Conservation (phyloP, 2,888 invertebrate genomes). For the Pyrgus malvae region DNA sequence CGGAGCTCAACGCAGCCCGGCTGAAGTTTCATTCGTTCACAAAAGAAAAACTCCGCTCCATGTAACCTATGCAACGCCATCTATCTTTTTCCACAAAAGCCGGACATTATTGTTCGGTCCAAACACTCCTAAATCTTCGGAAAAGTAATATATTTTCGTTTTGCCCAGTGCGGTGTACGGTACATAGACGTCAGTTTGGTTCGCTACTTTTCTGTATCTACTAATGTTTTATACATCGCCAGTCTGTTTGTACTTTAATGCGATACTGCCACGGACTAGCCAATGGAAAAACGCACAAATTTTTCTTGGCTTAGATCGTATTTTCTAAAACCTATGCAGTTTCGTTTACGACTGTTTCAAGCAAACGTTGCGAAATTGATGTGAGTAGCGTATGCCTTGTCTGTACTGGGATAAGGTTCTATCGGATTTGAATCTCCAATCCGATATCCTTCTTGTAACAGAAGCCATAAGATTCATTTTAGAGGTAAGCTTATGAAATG, state of each 20-base stretch:
- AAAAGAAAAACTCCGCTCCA: slow-evolving; percentile 77
- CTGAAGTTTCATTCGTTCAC: slow-evolving; percentile 75
- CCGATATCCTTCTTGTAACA: slow-evolving; percentile 31
- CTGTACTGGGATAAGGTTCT: slow-evolving; percentile 34
- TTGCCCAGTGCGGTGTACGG: slow-evolving; percentile 77
- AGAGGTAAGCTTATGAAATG: neutral
- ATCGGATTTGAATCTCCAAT: slow-evolving; percentile 29
- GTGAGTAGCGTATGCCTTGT: slow-evolving; percentile 40
- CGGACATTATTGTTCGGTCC: slow-evolving; percentile 83
- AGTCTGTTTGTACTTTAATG: slow-evolving; percentile 44
- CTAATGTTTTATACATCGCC: slow-evolving; percentile 77
- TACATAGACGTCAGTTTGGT: slow-evolving; percentile 66
- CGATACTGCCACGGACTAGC: slow-evolving; percentile 40
- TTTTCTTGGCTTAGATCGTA: slow-evolving; percentile 52
- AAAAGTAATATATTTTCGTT: slow-evolving; percentile 83
- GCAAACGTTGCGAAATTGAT: slow-evolving; percentile 53
- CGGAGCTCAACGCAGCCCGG: slow-evolving; percentile 48
- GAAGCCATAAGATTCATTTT: slow-evolving; percentile 33
- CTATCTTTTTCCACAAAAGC: slow-evolving; percentile 83
- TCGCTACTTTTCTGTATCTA: slow-evolving; percentile 74
- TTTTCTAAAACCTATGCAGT: slow-evolving; percentile 55
- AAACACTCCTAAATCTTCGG: slow-evolving; percentile 83
- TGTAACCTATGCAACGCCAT: slow-evolving; percentile 81
- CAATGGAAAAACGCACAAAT: slow-evolving; percentile 59
- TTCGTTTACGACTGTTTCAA: slow-evolving; percentile 58